Evolutionary conservation across 2,888 invertebrate genomes (phyloP), one percentile per base, ranked within the genome.

Genomic region (Pycnomerus fuliginosus): DNA sequence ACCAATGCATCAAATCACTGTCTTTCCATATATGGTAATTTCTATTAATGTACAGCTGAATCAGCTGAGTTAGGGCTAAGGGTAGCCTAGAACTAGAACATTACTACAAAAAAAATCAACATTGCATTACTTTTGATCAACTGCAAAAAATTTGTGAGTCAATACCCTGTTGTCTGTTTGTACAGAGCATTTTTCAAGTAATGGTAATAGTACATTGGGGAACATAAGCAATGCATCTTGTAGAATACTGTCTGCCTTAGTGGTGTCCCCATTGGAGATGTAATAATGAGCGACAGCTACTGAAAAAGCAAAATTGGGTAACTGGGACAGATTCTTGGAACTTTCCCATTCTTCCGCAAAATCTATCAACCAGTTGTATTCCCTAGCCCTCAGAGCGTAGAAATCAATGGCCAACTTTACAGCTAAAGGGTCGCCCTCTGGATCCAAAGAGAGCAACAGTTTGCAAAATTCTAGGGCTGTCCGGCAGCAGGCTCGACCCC

Each of bases 401-500:
- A 87, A 89, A 70, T 93, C 93, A 16, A 93, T 77, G 58, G 85
- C 77, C 39, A 92, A 74, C 44, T 88, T 77, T 27, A 84, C 79
- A n/a, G 85, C 88, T 39, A 90, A 62, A 1, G 89, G 90, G 72
- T 90, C 90, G 7, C 75, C 77, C 8, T 83, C 82, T 1, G 87
- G 86, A 68, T 89, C 87, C 33, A 90, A 71, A 8, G 83, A 83
- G 39, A 91, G 74, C n/a, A 93, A 73, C 28, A 92, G 70, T 72
- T 93, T 93, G 65, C 87, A 86, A 55, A 90, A 80, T 70, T 94
- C 92, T 53, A 93, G 74, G n/a, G 92, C 87, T 1, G 93, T 92
- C 50, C 90, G 78, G 62, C 86, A 84, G 69, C 90, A 91, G 3
- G 90, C 89, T 50, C 87, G 76, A 46, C 84, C 84, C 16, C 88